These are phyloP conservation scores for Notolepis coatsorum DNA, from an alignment of 2,797 vertebrate genomes.

Conservation along the genomic window DNA sequence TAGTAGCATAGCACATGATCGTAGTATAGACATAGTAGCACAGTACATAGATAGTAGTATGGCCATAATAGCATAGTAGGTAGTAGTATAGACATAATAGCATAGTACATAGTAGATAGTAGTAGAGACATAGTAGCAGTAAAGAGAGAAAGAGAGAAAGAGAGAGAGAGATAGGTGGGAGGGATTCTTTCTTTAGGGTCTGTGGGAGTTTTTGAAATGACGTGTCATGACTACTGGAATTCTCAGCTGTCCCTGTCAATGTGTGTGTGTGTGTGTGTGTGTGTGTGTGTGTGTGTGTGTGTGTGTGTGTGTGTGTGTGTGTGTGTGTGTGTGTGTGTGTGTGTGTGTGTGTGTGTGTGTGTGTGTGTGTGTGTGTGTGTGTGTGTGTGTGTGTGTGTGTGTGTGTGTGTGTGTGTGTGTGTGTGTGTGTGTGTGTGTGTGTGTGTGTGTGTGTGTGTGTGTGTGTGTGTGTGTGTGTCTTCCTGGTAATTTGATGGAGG, in stretches of 20 bases:
- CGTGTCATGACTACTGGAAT: conserved; percentile 58
- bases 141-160: conserved; percentile 2
- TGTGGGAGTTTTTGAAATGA: conserved; percentile 50
- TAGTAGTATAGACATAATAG: too few species aligned
- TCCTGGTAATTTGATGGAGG: conserved; percentile 31
- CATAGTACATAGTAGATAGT: too few species aligned
- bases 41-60: too few species aligned
- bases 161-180: conserved; percentile 37
- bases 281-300: conserved; percentile 6
- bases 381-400: conserved; percentile 22
- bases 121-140: too few species aligned
- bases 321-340: conserved; percentile 1
- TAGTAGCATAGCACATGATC: too few species aligned
- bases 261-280: neutral
- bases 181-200: conserved; percentile 65
- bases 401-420: conserved; percentile 4
- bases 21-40: too few species aligned
- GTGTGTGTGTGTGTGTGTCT: conserved; percentile 31
- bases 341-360: neutral
- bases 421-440: neutral
- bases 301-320: conserved; percentile 3
- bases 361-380: neutral
- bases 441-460: conserved; percentile 6
- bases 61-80: too few species aligned
- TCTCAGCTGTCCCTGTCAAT: conserved; percentile 71